These are phyloP conservation scores for Chloroclystis v-ata DNA, from an alignment of 2,888 invertebrate species.

Conservation along the genomic window DNA sequence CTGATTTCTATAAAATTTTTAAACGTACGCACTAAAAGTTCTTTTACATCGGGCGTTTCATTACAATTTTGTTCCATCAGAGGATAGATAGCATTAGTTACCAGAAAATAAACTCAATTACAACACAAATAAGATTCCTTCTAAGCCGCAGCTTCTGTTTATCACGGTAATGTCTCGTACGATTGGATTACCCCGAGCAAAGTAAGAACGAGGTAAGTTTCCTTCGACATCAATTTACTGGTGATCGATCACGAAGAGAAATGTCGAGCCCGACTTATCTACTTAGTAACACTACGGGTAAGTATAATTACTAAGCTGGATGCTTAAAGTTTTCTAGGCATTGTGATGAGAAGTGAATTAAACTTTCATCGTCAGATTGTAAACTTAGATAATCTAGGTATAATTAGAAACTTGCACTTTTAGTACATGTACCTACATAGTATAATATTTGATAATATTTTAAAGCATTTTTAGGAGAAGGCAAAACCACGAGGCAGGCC, in stretches of 20 bases:
- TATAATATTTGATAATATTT: no score
- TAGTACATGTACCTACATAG: no score
- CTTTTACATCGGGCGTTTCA: no score
- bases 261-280: slow-evolving; percentile 35
- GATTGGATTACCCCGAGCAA: slow-evolving; percentile 32
- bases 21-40: no score
- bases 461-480: no score
- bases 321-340: background rate
- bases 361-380: no score
- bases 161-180: slow-evolving; percentile 32
- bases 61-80: background rate
- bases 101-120: slow-evolving; percentile 2
- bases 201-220: slow-evolving; percentile 44
- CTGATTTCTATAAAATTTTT: no score
- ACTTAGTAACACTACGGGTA: slow-evolving; percentile 13
- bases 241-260: slow-evolving; percentile 42
- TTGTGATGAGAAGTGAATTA: background rate
- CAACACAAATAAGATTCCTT: slow-evolving; percentile 7
- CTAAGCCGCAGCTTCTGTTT: slow-evolving; percentile 28
- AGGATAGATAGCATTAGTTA: background rate
- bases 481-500: no score
- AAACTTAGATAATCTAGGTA: no score
- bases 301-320: background rate
- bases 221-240: slow-evolving; percentile 42
- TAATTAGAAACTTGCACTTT: no score